Percentiles rank a stretch among this genome's conserved stretches.
phyloP scores from a whole-genome alignment of 1,140 invertebrate genomes.

The Sinonovacula constricta region DNA sequence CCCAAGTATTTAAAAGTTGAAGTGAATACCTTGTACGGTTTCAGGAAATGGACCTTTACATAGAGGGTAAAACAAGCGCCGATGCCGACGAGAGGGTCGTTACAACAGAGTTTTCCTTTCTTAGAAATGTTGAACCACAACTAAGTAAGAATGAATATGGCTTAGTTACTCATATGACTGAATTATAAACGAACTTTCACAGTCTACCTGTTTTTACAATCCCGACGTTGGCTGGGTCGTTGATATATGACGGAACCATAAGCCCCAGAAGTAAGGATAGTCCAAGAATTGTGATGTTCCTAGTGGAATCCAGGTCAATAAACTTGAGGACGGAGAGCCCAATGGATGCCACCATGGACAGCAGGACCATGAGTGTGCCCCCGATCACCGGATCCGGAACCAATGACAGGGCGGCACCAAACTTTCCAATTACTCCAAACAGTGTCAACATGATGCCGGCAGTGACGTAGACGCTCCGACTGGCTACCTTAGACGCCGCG shows the following conservation, averaged over 20 bases:
- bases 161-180: no score
- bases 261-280: constrained; percentile 91
- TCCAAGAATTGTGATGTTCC: constrained; percentile 91
- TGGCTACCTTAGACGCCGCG: constrained; percentile 66
- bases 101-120: no score
- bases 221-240: constrained; percentile 79
- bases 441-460: constrained; percentile 87
- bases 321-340: constrained; percentile 88
- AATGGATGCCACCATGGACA: constrained; percentile 81
- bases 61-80: no score
- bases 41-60: no score
- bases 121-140: no score
- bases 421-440: constrained; percentile 84
- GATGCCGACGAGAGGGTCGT: no score
- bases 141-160: no score
- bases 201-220: constrained; percentile 84
- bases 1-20: no score
- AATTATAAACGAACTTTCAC: no score
- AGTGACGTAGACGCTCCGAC: constrained; percentile 81
- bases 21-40: no score
- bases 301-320: constrained; percentile 88
- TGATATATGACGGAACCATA: constrained; percentile 85
- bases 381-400: constrained; percentile 82
- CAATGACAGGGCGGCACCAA: constrained; percentile 89
- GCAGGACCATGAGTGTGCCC: constrained; percentile 90